A percentile compares a stretch with the other conserved stretches of the same genome.
Conservation (phyloP, 2,113 vertebrate species). For the Myotis yumanensis region DNA sequence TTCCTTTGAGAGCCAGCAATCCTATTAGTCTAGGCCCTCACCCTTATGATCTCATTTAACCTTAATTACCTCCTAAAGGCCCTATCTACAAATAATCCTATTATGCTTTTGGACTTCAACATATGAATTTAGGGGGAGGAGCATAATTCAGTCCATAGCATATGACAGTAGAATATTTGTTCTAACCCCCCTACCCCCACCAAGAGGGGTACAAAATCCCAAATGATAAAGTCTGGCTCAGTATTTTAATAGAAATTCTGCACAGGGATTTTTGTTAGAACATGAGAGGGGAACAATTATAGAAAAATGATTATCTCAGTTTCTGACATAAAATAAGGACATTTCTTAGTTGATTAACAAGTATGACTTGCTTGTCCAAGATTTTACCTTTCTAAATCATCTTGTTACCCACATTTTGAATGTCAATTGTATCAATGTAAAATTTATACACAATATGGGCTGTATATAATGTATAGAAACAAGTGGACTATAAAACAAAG, state of each 20-base stretch:
- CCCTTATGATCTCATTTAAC: neutral
- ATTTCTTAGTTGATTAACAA: conserved; percentile 17
- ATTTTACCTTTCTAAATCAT: neutral
- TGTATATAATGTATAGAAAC: neutral
- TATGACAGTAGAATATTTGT: neutral
- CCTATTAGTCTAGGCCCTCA: neutral
- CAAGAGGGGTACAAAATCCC: neutral
- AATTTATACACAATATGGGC: neutral
- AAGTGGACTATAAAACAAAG: neutral
- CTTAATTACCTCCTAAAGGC: neutral
- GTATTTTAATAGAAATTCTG: neutral
- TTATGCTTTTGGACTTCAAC: neutral
- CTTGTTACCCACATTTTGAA: neutral
- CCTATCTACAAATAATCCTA: neutral
- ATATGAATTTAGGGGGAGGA: neutral
- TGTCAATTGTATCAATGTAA: neutral
- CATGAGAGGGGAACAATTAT: neutral
- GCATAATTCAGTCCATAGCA: neutral
- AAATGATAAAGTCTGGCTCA: neutral
- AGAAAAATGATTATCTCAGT: neutral
- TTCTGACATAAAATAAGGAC: neutral
- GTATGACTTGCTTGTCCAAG: neutral
- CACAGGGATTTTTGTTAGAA: neutral
- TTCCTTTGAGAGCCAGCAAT: neutral
- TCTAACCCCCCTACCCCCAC: neutral